Base-by-base conservation (phyloP, 2,113 vertebrate species). In the Dicrurus megarhynchus region DNA sequence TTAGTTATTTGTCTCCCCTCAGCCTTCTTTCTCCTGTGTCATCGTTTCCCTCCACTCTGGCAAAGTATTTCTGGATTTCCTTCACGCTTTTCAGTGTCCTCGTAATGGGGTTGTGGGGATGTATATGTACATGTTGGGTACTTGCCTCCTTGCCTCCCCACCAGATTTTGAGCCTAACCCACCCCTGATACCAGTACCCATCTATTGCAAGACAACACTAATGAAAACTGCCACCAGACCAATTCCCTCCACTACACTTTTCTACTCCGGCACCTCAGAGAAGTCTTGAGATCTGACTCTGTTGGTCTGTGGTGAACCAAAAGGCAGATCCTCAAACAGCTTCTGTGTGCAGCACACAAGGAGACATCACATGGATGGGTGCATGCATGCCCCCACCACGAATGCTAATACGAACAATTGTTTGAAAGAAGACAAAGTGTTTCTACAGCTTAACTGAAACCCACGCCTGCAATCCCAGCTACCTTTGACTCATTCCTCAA, bases 401-500 rank as follows among this genome's bases (percentile, higher is more conserved):
- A 90, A 95, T 92, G 68, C 76, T 95, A 96, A 96, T 86, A 89
- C 0, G 86, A 96, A 81, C 76, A 92, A 95, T 92, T 95, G 86
- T 90, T 97, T 93, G 76, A 95, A 88, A 95, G 55, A 87, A 97
- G 92, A 94, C 80, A 90, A 89, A 95, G 82, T 67, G 73, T 77
- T 96, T 92, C 94, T 95, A 80, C 89, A 93, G 81, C n/a, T 96
- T 94, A 92, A 92, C 77, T 76, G 80, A 96, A 97, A 68, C 96
- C 95, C 94, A 96, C 94, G 94, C 91, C 94, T 95, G 95, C 93
- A 96, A 92, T 94, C 93, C 74, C 87, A 95, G 73, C 84, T 96
- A 97, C 89, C 95, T 96, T 97, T 95, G 94, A 97, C 93, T 97
- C 94, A 97, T 87, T 87, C 60, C 84, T 95, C 89, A 89, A 95